These are phyloP conservation scores for Galago senegalensis DNA, from an alignment of 2,797 vertebrate genomes.

Conservation along the genomic window DNA sequence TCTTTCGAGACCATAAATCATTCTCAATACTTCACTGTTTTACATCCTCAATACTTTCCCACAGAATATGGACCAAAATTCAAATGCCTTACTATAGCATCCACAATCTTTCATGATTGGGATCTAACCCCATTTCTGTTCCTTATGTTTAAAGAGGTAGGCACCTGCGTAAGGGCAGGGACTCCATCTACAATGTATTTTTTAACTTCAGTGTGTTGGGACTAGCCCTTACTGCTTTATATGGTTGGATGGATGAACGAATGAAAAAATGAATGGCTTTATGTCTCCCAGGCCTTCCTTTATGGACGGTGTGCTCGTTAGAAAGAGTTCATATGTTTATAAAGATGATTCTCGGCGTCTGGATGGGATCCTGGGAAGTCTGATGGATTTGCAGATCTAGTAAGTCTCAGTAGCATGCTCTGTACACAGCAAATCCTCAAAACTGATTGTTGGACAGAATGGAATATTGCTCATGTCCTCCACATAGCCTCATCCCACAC, in stretches of 20 bases:
- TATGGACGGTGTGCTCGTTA: background rate
- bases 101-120: background rate
- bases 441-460: background rate
- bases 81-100: background rate
- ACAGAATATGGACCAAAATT: slow-evolving; percentile 42
- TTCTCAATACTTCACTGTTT: slow-evolving; percentile 13
- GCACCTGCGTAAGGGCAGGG: background rate
- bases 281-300: background rate
- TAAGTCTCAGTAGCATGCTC: background rate
- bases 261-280: background rate
- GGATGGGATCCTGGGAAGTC: background rate
- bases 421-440: background rate
- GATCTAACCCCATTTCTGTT: background rate
- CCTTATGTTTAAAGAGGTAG: background rate
- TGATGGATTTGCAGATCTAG: background rate
- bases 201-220: background rate
- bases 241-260: background rate
- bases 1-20: background rate
- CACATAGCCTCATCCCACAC: background rate
- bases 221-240: background rate
- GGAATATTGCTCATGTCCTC: background rate
- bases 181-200: background rate
- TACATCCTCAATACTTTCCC: background rate
- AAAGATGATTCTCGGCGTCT: background rate
- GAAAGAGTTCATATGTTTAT: background rate